Base-by-base conservation (phyloP, 2,797 vertebrate species). In the Melanotaenia parkinsoni region DNA sequence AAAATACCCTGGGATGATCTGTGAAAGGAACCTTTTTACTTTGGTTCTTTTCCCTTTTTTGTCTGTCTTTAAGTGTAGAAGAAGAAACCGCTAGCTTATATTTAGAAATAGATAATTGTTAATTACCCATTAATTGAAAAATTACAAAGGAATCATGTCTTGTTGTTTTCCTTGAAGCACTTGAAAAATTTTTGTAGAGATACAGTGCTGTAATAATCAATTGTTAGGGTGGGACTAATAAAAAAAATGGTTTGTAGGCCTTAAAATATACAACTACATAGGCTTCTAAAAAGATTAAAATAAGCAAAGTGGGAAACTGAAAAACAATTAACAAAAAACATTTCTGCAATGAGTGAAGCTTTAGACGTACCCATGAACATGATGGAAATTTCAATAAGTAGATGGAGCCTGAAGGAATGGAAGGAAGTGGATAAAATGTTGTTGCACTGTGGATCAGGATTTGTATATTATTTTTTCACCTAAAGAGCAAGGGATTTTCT, bases 401-500 rank as follows among this genome's bases (percentile, higher is more conserved):
- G 66, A 77, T 60, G 33, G 24, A 38, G 53, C 58, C 59, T 24
- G 32, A 63, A 66, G 66, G 67, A 83, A 83, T 77, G 72, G 73
- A 53, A 62, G 60, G 56, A 68, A 62, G 68, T 8, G 72, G 78
- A 80, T 80, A 84, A 91, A 82, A 77, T 7, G 10, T 68, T 71
- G 35, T 71, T 69, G 28, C 59, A 70, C 63, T 10, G 65, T 60
- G 68, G 67, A 82, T 81, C 59, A 79, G 54, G 78, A 89, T 91
- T 87, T 76, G 77, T 57, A 84, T 77, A 70, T 43, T 32, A 59
- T 82, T 75, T 77, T 58, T 68, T 43, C 69, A 18, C 45, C 66
- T 65, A 72, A 77, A 80, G 78, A 86, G 79, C 63, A 86, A 76
- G 62, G 67, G 77, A 86, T 86, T 79, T 88, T 89, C 67, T 81